Base-by-base conservation (phyloP, 2,888 invertebrate genomes). In the Steinernema scapterisci region DNA sequence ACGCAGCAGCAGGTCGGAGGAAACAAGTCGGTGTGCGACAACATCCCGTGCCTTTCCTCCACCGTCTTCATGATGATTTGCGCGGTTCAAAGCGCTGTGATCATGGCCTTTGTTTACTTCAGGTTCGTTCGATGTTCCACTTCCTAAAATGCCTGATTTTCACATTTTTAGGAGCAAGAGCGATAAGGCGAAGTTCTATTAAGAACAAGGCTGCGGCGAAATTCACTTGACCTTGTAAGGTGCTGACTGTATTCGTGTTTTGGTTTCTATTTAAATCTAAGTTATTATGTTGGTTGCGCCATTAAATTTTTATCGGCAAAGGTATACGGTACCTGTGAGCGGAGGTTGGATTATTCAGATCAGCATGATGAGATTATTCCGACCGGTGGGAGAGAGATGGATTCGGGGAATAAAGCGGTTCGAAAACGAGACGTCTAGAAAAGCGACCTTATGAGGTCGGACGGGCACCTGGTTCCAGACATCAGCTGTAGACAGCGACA, bases 161-260 rank as follows among this genome's bases (percentile, higher is more conserved):
- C n/a, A 38, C 38, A 9, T 38, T 82, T 85, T 80, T 70, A 84
- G 86, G 74, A 85, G 83, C 74, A 86, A 85, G 73, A 80, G 79
- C 43, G 86, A 86, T 76, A 86, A 86, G 76, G 84, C 86, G 23
- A 86, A 86, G 75, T 86, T 86, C 81, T 86, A 86, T 79, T 86
- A 76, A 77, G 63, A 38, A 31, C 38, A 16, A 11, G 19, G 5
- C 38, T 7, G 31, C 31, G 63, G 63, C 63, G 31, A n/a, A 63
- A 63, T 63, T 63, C 63, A 63, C 63, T 63, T 63, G 63, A 63
- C 63, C 23, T 27, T 63, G 63, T 27, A 63, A 63, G 63, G 63
- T 63, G 63, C 63, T 63, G 1, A 16, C 38, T 38, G 38, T 38
- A 38, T 6, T 38, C 38, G 27, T 63, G 27, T 16, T 63, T 27